phyloP scores from a whole-genome alignment of 2,113 vertebrate species.

The Poicephalus meyeri region DNA sequence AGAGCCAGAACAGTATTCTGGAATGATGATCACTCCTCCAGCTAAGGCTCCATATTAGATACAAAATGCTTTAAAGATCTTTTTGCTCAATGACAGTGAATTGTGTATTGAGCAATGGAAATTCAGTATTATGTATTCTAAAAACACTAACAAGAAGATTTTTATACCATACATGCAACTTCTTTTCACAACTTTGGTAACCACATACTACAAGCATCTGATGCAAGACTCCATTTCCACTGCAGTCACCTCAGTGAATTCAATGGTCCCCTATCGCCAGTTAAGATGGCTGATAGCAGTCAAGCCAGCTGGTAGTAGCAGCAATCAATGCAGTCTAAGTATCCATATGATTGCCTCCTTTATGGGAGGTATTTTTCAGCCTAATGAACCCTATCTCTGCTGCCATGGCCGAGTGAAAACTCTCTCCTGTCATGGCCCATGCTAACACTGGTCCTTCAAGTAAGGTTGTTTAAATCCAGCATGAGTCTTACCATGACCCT shows the following conservation, averaged over 20 bases:
- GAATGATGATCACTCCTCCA: background rate
- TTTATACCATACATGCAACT: background rate
- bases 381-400: background rate
- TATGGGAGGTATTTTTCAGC: background rate
- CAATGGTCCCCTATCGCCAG: no score
- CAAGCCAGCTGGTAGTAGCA: background rate
- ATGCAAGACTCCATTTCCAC: background rate
- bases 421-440: background rate
- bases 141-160: background rate
- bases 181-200: background rate
- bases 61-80: background rate
- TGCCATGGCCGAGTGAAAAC: background rate
- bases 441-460: background rate
- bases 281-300: rapidly evolving
- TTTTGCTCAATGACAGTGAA: background rate
- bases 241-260: background rate
- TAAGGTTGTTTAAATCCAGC: background rate
- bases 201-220: background rate
- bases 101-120: background rate
- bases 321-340: background rate
- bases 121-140: background rate
- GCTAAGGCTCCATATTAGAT: background rate
- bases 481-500: background rate
- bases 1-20: background rate
- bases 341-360: background rate